Evolutionary conservation across 2,797 vertebrate genomes (phyloP), one percentile per base, ranked within the genome.

Genomic region (Scolopax rusticola): DNA sequence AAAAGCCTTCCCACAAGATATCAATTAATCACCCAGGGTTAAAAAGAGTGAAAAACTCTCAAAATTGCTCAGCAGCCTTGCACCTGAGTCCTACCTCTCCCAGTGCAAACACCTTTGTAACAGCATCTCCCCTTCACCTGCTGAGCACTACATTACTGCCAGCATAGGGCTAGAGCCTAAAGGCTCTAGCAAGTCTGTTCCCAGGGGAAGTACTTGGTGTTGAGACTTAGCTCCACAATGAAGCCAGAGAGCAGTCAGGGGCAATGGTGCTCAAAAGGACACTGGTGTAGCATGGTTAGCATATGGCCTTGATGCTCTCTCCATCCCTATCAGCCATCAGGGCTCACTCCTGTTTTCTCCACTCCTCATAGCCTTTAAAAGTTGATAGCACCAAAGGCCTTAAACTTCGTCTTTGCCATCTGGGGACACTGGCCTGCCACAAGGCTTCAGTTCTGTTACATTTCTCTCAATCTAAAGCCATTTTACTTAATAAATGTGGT

Each of bases 401-500:
- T 73, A 79, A 89, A 74, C 3, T 2, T 45, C 64, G 47, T 60
- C 43, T 79, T 90, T 94, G 10, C n/a, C 74, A 87, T 70, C 15
- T 67, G 59, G 38, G 67, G 71, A 74, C 48, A 30, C 47, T 76
- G 61, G 24, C 61, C 86, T 87, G 84, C 64, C 60, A 87, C 63
- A 64, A 50, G 71, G 57, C 79, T 91, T 84, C 73, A 41, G 8
- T 89, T 90, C 45, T 65, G 48, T 73, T 86, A 50, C 32, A 48
- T 24, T 48, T 95, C 24, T 88, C 48, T 68, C 60, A 50, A 12
- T 74, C 57, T 88, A 77, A 83, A 93, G 45, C 32, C 50, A 60
- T 83, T 86, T 64, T 59, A 86, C 51, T 83, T 56, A 27, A 73
- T 43, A 95, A 93, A 83, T 87, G 45, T 50, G 67, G 40, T 86